Percentiles rank a stretch among this genome's conserved stretches.
Evolutionary conservation across 2,888 invertebrate species (phyloP).

Genomic region (Trissolcus japonicus): DNA sequence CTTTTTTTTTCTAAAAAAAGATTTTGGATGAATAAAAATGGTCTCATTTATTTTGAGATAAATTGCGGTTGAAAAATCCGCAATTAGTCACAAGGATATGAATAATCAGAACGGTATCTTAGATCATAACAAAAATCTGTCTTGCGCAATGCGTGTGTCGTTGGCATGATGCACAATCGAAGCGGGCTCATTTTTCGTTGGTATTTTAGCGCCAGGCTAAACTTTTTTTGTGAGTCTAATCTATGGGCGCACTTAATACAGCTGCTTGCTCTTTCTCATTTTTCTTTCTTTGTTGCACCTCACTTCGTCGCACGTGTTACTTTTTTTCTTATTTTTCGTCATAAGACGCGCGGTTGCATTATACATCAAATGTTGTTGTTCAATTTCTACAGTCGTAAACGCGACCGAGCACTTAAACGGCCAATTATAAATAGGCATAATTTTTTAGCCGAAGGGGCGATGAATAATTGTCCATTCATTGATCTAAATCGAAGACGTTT

Average conservation of each 20-base stretch:
- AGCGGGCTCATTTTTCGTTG: constrained; percentile 65
- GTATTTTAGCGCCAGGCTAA: constrained; percentile 69
- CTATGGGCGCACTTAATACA: constrained; percentile 76
- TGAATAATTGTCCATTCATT: constrained; percentile 46
- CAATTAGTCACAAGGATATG: not conserved
- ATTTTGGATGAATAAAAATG: not conserved
- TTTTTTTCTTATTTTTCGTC: constrained; percentile 43
- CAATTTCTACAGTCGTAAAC: constrained; percentile 53
- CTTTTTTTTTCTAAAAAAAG: not conserved
- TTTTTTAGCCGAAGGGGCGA: constrained; percentile 23
- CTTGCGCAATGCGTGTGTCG: not conserved
- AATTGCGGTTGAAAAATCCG: not conserved
- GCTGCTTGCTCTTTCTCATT: constrained; percentile 67
- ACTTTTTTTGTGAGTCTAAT: constrained; percentile 68
- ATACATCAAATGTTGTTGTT: constrained; percentile 66
- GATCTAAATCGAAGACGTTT: constrained; percentile 39
- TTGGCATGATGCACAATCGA: constrained; percentile 66
- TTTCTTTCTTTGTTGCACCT: constrained; percentile 38
- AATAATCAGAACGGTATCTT: not conserved
- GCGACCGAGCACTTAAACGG: constrained; percentile 41
- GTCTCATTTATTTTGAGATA: not conserved
- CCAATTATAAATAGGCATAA: constrained; percentile 51
- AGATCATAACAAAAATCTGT: not conserved
- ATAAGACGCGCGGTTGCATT: constrained; percentile 61
- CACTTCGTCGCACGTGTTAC: constrained; percentile 21